These are phyloP conservation scores for Heliothis peltigera DNA, from an alignment of 2,888 invertebrate species.

Conservation along the genomic window DNA sequence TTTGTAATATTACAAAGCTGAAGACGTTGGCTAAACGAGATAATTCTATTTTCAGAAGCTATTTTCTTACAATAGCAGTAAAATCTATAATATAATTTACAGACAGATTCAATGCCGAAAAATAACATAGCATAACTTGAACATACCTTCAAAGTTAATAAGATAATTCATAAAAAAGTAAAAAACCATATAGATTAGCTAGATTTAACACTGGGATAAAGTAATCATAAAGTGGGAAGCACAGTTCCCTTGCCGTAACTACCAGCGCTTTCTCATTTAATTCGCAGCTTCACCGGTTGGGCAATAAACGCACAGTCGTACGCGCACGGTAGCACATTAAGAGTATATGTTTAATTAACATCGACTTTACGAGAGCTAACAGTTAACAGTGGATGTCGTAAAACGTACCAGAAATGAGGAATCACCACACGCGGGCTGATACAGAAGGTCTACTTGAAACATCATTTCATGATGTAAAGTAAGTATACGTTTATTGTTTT, in stretches of 20 bases:
- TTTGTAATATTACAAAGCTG: too few species aligned
- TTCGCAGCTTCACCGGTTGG: background rate
- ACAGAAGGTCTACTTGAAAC: conserved; percentile 14
- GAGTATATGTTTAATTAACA: conserved; percentile 63
- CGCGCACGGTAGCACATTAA: conserved; percentile 40
- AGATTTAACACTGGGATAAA: background rate
- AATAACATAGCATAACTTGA: too few species aligned
- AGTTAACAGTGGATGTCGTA: conserved; percentile 51
- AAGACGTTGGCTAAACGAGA: too few species aligned
- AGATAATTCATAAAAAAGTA: too few species aligned
- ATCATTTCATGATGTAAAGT: background rate
- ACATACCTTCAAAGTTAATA: too few species aligned
- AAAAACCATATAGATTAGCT: too few species aligned
- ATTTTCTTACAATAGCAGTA: too few species aligned
- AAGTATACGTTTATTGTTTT: too few species aligned
- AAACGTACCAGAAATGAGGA: conserved; percentile 52
- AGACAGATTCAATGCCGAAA: too few species aligned
- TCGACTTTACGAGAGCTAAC: conserved; percentile 53
- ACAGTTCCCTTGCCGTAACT: background rate
- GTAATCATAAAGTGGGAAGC: background rate
- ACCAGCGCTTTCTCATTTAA: background rate
- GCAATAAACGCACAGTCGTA: background rate
- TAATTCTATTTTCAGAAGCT: too few species aligned
- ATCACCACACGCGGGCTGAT: background rate
- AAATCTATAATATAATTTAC: too few species aligned